Evolutionary conservation across 2,888 invertebrate genomes (phyloP).

Genomic region (Morpho helenor): DNA sequence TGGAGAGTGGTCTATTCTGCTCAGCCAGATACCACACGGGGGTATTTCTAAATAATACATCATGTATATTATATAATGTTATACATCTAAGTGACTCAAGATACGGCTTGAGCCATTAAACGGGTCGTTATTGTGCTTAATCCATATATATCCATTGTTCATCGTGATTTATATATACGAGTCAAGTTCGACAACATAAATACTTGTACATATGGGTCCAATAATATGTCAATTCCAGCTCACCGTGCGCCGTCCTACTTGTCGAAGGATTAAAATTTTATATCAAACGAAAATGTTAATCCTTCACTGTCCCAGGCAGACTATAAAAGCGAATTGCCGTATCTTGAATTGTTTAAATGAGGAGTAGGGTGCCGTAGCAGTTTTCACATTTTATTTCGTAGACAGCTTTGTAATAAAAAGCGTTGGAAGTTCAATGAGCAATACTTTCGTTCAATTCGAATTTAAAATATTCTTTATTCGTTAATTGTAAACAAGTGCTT

Average conservation of each 20-base stretch:
- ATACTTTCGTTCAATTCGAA: no score
- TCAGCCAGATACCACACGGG: no score
- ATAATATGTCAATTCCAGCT: conserved; percentile 66
- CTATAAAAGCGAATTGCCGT: conserved; percentile 66
- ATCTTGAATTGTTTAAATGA: conserved; percentile 52
- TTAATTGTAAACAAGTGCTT: no score
- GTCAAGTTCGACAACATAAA: conserved; percentile 3
- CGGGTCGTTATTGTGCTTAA: conserved; percentile 1
- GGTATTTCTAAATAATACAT: no score
- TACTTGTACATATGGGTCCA: conserved; percentile 40
- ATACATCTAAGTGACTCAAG: no score
- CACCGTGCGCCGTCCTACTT: conserved; percentile 51
- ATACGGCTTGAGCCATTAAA: no score
- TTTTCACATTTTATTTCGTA: no score
- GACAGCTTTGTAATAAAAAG: no score
- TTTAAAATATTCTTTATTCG: no score
- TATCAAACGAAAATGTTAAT: conserved; percentile 69
- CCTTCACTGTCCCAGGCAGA: conserved; percentile 60
- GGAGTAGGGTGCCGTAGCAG: background rate
- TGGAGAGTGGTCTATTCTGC: no score
- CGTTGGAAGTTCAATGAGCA: no score
- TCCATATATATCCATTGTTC: background rate
- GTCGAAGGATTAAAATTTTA: conserved; percentile 70
- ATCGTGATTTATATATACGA: conserved; percentile 5
- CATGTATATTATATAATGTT: no score